Percentiles rank a stretch among this genome's conserved stretches.
Evolutionary conservation across 2,888 invertebrate genomes (phyloP).

Genomic region (Archips xylosteana): DNA sequence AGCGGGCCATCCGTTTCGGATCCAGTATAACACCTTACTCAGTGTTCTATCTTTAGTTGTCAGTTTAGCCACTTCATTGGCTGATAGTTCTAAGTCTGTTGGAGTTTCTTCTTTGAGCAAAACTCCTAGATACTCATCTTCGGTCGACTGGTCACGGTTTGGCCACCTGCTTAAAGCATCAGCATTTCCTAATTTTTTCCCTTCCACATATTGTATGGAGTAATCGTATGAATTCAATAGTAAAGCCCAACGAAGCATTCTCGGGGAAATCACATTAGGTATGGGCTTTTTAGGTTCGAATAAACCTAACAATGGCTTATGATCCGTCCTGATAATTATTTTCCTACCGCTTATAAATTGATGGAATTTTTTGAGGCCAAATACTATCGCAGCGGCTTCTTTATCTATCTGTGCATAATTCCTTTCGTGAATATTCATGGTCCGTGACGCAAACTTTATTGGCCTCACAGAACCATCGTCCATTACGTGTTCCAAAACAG

Average conservation of each 20-base stretch:
- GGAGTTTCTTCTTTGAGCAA: slow-evolving; percentile 8
- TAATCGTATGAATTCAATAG: no score
- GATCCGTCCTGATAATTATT: no score
- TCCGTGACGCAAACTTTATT: no score
- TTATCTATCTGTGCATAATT: no score
- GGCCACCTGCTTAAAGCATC: background rate
- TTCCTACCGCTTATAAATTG: no score
- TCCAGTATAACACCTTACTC: background rate
- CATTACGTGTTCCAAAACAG: no score
- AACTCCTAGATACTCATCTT: no score
- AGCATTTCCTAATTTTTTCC: slow-evolving; percentile 22
- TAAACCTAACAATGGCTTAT: background rate
- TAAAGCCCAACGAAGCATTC: slow-evolving; percentile 17
- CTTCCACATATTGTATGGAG: no score
- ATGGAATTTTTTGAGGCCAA: no score
- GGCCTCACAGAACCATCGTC: no score
- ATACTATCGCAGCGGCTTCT: no score
- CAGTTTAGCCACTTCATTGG: background rate
- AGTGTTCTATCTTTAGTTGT: background rate
- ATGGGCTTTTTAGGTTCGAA: background rate
- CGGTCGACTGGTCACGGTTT: slow-evolving; percentile 14
- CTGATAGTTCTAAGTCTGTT: slow-evolving; percentile 19
- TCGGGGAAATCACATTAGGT: slow-evolving; percentile 21
- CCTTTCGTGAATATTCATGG: no score
- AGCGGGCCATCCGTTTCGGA: background rate